phyloP scores from a whole-genome alignment of 1,140 invertebrate species.

The Helicoverpa zea region DNA sequence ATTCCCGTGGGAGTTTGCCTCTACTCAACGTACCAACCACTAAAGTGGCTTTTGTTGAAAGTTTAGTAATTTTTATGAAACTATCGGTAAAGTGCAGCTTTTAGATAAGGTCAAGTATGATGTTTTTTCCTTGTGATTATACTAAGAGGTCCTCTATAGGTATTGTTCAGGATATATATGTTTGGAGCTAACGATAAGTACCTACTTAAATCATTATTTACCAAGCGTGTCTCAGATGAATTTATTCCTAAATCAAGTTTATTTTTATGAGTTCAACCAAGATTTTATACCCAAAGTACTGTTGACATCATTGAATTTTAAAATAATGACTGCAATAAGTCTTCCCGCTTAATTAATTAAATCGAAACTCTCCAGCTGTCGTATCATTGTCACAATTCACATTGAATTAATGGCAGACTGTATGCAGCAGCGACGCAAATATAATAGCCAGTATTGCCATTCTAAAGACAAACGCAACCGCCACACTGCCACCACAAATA shows the following conservation, averaged over 20 bases:
- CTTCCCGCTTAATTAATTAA: neutral
- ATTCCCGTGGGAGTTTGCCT: constrained; percentile 21
- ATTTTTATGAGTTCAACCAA: neutral
- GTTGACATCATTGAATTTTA: neutral
- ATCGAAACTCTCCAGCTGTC: neutral
- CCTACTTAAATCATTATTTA: too few relatives aligned
- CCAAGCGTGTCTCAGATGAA: too few relatives aligned
- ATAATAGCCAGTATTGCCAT: constrained; percentile 23
- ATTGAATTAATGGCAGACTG: constrained; percentile 17
- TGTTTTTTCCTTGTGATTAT: constrained; percentile 20
- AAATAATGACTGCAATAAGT: neutral
- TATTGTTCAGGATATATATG: too few relatives aligned
- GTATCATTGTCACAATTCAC: constrained; percentile 24
- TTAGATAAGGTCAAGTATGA: constrained; percentile 26
- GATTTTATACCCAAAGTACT: too few relatives aligned
- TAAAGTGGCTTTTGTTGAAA: constrained; percentile 26
- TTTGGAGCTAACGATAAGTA: too few relatives aligned
- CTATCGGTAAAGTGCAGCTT: constrained; percentile 19
- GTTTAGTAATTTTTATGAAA: constrained; percentile 31
- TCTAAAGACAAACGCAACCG: constrained; percentile 10
- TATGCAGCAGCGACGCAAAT: constrained; percentile 18
- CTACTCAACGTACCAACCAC: neutral
- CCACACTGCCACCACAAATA: constrained; percentile 13
- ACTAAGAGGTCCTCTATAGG: constrained; percentile 4
- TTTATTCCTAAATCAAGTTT: too few relatives aligned